Evolutionary conservation across 2,797 vertebrate species (phyloP), one percentile per base, ranked within the genome.

Genomic region (Sebastes itinus): DNA sequence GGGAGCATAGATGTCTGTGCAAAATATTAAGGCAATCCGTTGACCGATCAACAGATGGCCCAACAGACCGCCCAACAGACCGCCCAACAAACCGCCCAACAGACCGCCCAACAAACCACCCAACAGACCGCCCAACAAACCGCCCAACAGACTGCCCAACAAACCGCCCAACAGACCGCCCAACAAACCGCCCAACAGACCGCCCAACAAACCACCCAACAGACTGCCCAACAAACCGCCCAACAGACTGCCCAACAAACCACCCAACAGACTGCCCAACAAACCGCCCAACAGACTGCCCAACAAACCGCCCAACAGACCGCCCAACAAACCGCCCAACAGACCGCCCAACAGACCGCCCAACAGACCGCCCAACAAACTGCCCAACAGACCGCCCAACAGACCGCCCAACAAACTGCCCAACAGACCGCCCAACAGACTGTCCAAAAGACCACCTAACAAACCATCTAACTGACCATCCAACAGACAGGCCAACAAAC

Each of bases 121-220:
- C 38, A 14, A 38, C 35, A 38, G 0, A 38, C 35, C 1, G 0
- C 5, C 35, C 35, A 38, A 38, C 13, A 38, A 0, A 38, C 5
- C 0, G 0, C 5, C 35, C 38, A 14, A 42, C 5, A 42, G 0
- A 42, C 38, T 0, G 0, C 5, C 35, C 35, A 42, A 42, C 13
- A 14, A 0, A 38, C 35, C 1, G 0, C 1, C 35, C 35, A 33
- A 32, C 3, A 32, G 1, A 30, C 30, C 0, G 7, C 2, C 7
- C 7, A 35, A 35, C 11, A 35, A 0, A 35, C 33, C 1, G 0
- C 4, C 33, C 33, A 35, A 10, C 9, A 32, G 1, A 32, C 2
- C 2, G 2, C 2, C 30, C 30, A 32, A 35, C 33, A 12, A 0
- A 38, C 12, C 2, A 0, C 2, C 35, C 35, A 35, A 35, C 4